These are phyloP conservation scores for Caenorhabditis panamensis DNA, from an alignment of 2,888 invertebrate genomes.

Conservation along the genomic window DNA sequence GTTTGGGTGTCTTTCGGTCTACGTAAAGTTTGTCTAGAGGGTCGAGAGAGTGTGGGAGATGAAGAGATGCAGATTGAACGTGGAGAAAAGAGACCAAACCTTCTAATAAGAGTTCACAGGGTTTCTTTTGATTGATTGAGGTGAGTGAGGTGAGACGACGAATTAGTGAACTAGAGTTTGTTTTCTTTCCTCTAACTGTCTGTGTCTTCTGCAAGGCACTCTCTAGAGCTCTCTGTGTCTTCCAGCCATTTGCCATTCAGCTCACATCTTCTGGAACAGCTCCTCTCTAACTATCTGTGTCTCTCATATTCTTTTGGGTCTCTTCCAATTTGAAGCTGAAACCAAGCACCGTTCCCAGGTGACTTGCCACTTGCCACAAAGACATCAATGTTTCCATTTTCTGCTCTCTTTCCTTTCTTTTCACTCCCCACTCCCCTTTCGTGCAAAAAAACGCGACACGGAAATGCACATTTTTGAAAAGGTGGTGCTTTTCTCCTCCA, in stretches of 20 bases:
- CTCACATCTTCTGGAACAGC: slow-evolving; percentile 24
- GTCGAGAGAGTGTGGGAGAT: slow-evolving; percentile 16
- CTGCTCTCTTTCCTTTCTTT: slow-evolving; percentile 10
- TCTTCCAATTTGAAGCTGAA: slow-evolving; percentile 5
- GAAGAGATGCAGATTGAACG: slow-evolving; percentile 9
- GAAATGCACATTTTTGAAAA: slow-evolving; percentile 50
- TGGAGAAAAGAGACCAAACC: not conserved
- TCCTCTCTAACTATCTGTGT: slow-evolving; percentile 11
- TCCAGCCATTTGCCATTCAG: not conserved
- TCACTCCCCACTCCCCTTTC: not conserved
- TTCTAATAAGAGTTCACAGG: not conserved
- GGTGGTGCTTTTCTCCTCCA: slow-evolving; percentile 33
- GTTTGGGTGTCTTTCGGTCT: slow-evolving; percentile 27
- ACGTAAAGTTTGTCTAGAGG: slow-evolving; percentile 49
- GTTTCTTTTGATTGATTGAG: no score
- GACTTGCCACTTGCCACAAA: not conserved
- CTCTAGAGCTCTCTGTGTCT: not conserved
- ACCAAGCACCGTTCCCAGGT: no score
- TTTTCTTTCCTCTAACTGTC: slow-evolving; percentile 8
- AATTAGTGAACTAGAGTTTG: no score
- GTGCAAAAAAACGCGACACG: slow-evolving; percentile 12
- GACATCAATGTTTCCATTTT: slow-evolving; percentile 9
- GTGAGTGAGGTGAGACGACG: no score
- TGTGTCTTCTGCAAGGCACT: slow-evolving; percentile 10
- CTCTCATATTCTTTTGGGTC: slow-evolving; percentile 23